Evolutionary conservation across 2,888 invertebrate genomes (phyloP).

Genomic region (Hydrotaea diabolus): DNA sequence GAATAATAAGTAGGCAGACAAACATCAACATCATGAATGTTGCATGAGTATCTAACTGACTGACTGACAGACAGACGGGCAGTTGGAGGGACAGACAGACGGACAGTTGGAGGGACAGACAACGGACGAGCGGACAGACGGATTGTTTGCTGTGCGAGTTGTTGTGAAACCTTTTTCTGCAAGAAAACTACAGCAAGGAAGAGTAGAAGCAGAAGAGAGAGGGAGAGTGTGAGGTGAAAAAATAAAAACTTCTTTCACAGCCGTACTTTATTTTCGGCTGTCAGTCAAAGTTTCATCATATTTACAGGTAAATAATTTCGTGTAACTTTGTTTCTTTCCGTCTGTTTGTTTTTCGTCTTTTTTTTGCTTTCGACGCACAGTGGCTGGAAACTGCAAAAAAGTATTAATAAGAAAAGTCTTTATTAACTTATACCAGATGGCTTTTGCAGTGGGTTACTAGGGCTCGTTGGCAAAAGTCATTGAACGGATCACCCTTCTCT

Average conservation of each 20-base stretch:
- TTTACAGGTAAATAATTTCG: slow-evolving; percentile 25
- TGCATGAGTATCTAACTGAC: slow-evolving; percentile 43
- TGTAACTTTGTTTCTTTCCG: not conserved
- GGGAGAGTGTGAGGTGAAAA: no score
- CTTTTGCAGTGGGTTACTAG: no score
- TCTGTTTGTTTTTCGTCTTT: slow-evolving; percentile 21
- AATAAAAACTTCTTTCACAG: not conserved
- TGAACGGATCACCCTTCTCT: no score
- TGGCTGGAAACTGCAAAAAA: not conserved
- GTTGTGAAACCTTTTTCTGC: slow-evolving; percentile 2
- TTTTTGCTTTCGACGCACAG: not conserved
- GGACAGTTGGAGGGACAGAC: slow-evolving; percentile 10
- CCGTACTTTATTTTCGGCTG: slow-evolving; percentile 46
- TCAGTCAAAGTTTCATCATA: slow-evolving; percentile 43
- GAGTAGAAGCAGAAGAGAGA: not conserved
- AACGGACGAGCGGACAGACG: slow-evolving; percentile 1
- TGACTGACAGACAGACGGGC: not conserved
- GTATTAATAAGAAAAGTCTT: no score
- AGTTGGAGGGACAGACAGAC: not conserved
- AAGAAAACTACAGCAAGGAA: not conserved
- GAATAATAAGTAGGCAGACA: slow-evolving; percentile 43
- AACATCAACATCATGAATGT: slow-evolving; percentile 41
- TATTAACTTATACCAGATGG: no score
- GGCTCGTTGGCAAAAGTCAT: no score
- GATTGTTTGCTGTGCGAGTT: not conserved